Conservation (phyloP, 2,888 invertebrate species). For the Ceraclea dissimilis region DNA sequence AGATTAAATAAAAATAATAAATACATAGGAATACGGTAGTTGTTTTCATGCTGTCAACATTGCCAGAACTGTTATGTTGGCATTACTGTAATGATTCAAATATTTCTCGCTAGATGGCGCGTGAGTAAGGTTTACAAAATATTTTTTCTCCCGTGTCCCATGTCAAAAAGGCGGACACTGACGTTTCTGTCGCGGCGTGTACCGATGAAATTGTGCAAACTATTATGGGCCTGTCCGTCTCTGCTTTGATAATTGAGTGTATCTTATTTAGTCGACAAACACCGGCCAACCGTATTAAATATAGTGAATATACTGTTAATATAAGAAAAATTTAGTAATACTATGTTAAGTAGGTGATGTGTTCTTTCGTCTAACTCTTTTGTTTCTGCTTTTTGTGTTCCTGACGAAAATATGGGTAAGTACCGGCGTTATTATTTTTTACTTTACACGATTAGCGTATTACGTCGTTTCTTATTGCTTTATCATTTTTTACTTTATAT, state of each 20-base stretch:
- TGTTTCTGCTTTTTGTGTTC: neutral
- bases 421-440: constrained; percentile 18
- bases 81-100: neutral
- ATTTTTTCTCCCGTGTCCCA: neutral
- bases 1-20: too few relatives aligned
- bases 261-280: neutral
- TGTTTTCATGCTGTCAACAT: too few relatives aligned
- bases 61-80: neutral
- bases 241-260: neutral
- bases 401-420: constrained; percentile 16
- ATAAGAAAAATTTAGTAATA: constrained; percentile 5
- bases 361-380: neutral
- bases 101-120: neutral
- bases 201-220: constrained; percentile 18
- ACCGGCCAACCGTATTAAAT: neutral
- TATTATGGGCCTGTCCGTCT: constrained; percentile 18
- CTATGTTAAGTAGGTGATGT: constrained; percentile 20
- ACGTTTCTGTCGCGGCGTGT: constrained; percentile 20
- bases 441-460: neutral
- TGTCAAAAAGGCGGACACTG: constrained; percentile 8
- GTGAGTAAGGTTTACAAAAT: neutral
- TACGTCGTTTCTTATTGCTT: constrained; percentile 2
- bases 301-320: constrained; percentile 1
- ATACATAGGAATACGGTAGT: too few relatives aligned
- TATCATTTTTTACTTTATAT: neutral